Evolutionary conservation across 2,888 invertebrate genomes (phyloP).

Genomic region (Sepiola atlantica): DNA sequence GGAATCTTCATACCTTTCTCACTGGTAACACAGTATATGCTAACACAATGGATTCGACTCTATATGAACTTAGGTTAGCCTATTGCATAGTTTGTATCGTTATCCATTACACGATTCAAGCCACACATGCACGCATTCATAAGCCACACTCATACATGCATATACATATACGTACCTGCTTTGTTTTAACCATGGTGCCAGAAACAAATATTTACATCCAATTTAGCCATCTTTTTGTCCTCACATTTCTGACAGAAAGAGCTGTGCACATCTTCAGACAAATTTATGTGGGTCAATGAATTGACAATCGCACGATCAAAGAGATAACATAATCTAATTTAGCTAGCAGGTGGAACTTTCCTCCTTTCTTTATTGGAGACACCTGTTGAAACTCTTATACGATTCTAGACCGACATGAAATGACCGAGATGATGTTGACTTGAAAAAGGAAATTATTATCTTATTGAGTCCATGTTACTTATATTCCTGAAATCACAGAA

Average conservation of each 20-base stretch:
- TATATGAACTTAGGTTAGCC: too few relatives aligned
- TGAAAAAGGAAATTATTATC: too few relatives aligned
- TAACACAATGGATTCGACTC: too few relatives aligned
- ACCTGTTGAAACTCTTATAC: background rate
- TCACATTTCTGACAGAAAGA: background rate
- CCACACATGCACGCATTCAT: too few relatives aligned
- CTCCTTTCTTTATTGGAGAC: background rate
- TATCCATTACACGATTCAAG: too few relatives aligned
- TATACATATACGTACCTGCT: background rate
- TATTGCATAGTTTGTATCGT: too few relatives aligned
- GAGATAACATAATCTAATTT: background rate
- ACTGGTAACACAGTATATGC: too few relatives aligned
- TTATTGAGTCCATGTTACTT: background rate
- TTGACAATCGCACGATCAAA: constrained; percentile 11
- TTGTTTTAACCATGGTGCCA: background rate
- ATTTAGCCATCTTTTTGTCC: background rate
- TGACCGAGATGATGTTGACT: background rate
- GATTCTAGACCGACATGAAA: background rate
- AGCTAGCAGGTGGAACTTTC: background rate
- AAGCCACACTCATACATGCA: too few relatives aligned
- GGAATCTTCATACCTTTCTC: too few relatives aligned
- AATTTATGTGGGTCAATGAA: background rate
- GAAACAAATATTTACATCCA: background rate
- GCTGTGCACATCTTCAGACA: background rate
- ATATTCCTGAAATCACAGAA: background rate